Base-by-base conservation (phyloP, 2,888 invertebrate genomes). In the Hofmannophila pseudospretella region DNA sequence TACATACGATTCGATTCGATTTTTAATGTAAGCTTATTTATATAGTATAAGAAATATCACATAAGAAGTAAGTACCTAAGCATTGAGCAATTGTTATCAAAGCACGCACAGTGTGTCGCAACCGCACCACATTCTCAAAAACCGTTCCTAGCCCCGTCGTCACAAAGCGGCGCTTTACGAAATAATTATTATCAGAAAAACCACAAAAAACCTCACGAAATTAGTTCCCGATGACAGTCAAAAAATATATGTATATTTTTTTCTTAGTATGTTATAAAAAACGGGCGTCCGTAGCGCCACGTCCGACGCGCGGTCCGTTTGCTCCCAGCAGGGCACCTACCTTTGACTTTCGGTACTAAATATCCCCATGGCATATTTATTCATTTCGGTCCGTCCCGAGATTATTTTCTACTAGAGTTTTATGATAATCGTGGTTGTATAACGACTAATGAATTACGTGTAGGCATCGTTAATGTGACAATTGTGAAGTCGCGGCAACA, bases 161-260 rank as follows among this genome's bases (percentile, higher is more conserved):
- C 49, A 49, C 61, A 63, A 57, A 61, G 71, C 66, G 64, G 64
- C 65, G 60, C 63, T 68, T 62, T 67, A 77, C 71, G 61, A 74
- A 80, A 81, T 77, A 78, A 80, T 73, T 72, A 76, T 69, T 68
- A 72, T 67, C 67, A 74, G 68, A 73, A 75, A 80, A 75, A 78
- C 71, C 64, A 82, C 74, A 81, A 82, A 82, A 79, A 84, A 74
- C 72, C 57, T 57, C 63, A 55, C 74, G 70, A 85, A 84, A 86
- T 86, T 84, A 86, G 84, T 85, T 86, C 84, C 76, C 85, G 85
- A 86, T 86, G 85, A 86, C 85, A 86, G 80, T 80, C 73, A 70
- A 84, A 81, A 84, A 84, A 82, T 81, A 79, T 79, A 73, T 74
- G 69, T 77, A 71, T 64, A 65, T 69, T 78, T 79, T 75, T 79